Base-by-base conservation (phyloP, 2,888 invertebrate species). In the Lathronympha strigana region DNA sequence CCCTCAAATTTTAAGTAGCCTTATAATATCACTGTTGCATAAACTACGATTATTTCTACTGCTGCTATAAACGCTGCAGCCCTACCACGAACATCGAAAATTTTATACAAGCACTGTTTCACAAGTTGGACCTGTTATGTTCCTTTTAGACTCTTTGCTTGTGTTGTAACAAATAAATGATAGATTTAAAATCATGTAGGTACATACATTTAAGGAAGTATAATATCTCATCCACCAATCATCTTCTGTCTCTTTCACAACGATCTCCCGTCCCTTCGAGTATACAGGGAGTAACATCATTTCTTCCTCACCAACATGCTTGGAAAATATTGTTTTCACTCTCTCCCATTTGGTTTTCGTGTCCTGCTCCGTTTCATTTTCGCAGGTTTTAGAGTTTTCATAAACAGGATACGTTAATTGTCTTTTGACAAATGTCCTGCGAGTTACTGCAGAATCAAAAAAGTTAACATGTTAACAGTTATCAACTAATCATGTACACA, bases 161-260 rank as follows among this genome's bases (percentile, higher is more conserved):
- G 9, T 33, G 2, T 2, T 33, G 33, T 33, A 33, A 2, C 2
- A 9, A 38, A 38, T 15, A 1, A 23, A 4, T 5, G 13, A 4
- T 5, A 23, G 1, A 13, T 45, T 13, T 23, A 8, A n/a, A 6
- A 6, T 15, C 6, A 28, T n/a, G 0, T 50, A 9, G n/a, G 11
- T 11, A 51, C 66, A 31, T 67, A 83, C 87, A 73, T 79, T 76
- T 45, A 79, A 71, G 0, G 86, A 84, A 25, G 72, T 71, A 63
- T 76, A 78, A 68, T 82, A 90, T 75, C 81, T 80, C 21, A 70
- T 72, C 90, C 90, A 90, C 90, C 90, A 90, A 70, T 87, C 83
- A 38, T 71, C 55, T 25, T 76, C 77, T 0, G 63, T 61, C 45
- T 72, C 70, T 17, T 73, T 74, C 0, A 63, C 8, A 15, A 71